Evolutionary conservation across 2,888 invertebrate species (phyloP), one percentile per base, ranked within the genome.

Genomic region (Drosophila ezoana): DNA sequence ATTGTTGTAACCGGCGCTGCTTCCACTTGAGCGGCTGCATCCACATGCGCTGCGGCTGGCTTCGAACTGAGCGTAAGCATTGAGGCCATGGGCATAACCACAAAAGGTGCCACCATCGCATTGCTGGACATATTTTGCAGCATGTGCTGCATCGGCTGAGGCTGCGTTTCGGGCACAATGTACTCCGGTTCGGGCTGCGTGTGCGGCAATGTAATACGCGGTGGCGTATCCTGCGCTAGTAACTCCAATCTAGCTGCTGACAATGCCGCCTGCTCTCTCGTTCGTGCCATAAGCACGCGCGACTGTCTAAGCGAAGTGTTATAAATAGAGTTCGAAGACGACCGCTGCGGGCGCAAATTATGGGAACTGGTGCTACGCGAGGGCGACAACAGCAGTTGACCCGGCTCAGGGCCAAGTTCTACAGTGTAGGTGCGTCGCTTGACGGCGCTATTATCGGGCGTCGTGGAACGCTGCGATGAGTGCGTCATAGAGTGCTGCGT

Each of bases 151-250:
- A 41, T 38, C 16, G 56, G 53, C 13, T 44, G 43, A 3, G 76
- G 54, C 33, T 86, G 90, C 8, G 90, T 66, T 68, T 85, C 78
- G 3, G 87, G 84, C 37, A 81, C 66, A 16, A 70, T 32, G 13
- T 60, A 52, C 10, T 88, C 89, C 1, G 56, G 48, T 13, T 69
- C 64, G 13, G 54, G 35, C 6, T 41, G 20, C 1, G 40, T 44
- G 20, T 44, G 47, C 3, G 54, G 13, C 14, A 20, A 1, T 1
- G 32, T 6, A 8, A 28, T 28, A 14, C 56, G 58, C 1, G 47
- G 18, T 13, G 89, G 80, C 18, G 84, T 83, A 43, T 87, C 64
- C 4, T 68, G 70, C 20, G 69, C 58, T 4, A 68, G 20, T 23
- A 61, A 45, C 5, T 68, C 63, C 1, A 3, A 16, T 14, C n/a